Conservation (phyloP, 2,888 invertebrate species). For the Leucophenga maculata region DNA sequence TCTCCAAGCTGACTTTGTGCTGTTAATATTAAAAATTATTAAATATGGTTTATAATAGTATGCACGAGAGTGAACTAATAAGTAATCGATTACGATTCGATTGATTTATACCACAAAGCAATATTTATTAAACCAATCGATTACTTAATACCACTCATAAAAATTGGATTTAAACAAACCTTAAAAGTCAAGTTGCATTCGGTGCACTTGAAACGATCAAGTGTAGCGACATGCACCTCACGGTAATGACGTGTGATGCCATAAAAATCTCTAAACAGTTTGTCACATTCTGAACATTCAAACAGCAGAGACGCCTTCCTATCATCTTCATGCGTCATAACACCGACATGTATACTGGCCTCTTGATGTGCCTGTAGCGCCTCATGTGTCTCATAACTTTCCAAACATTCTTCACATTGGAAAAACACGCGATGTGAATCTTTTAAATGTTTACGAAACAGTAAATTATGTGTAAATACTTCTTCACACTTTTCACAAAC, state of each 20-base stretch:
- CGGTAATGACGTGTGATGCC: constrained; percentile 82
- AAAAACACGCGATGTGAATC: constrained; percentile 77
- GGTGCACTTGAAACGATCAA: constrained; percentile 77
- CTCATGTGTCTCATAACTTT: constrained; percentile 73
- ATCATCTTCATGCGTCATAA: constrained; percentile 67
- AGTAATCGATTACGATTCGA: neutral
- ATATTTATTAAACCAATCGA: neutral
- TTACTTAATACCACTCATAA: neutral
- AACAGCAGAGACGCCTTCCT: neutral
- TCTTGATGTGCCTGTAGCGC: constrained; percentile 76
- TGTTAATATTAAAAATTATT: constrained; percentile 67
- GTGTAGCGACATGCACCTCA: constrained; percentile 78
- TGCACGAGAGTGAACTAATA: too few species aligned
- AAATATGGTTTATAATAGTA: constrained; percentile 24
- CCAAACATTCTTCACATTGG: constrained; percentile 75
- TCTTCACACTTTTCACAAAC: constrained; percentile 74
- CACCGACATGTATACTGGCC: constrained; percentile 74
- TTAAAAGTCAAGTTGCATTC: constrained; percentile 71
- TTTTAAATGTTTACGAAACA: constrained; percentile 76
- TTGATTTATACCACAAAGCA: neutral
- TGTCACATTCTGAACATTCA: constrained; percentile 83
- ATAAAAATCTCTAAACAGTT: constrained; percentile 83
- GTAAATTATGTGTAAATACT: constrained; percentile 73
- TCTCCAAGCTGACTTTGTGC: constrained; percentile 64
- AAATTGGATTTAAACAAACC: constrained; percentile 37